Conservation (phyloP, 2,888 invertebrate genomes). For the Plebejus argus region DNA sequence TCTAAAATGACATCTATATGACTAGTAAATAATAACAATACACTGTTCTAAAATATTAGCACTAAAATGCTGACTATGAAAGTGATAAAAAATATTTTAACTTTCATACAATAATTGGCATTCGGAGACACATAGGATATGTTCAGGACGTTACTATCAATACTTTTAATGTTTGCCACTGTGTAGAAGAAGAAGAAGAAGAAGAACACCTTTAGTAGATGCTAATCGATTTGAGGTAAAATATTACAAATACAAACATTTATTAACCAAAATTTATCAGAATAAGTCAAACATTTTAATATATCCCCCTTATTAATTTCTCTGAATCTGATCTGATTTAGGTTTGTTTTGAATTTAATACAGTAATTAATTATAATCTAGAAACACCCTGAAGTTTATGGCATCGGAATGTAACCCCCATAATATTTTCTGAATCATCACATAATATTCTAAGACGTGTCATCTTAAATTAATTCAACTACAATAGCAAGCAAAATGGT, state of each 20-base stretch:
- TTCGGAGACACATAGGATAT: slow-evolving; percentile 1
- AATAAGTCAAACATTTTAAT: neutral
- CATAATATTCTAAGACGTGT: too few species aligned
- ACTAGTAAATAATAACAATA: slow-evolving; percentile 14
- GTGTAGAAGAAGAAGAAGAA: neutral
- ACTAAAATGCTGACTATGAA: neutral
- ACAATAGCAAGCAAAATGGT: neutral
- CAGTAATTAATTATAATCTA: neutral
- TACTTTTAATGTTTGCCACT: neutral
- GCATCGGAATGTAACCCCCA: neutral
- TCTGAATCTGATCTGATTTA: too few species aligned
- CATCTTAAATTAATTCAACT: too few species aligned
- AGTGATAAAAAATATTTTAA: neutral
- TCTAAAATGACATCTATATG: neutral
- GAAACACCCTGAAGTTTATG: neutral
- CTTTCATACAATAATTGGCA: neutral
- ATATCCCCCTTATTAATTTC: neutral
- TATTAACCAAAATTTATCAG: too few species aligned
- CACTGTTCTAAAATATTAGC: neutral
- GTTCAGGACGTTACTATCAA: slow-evolving; percentile 6
- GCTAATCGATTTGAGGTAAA: neutral
- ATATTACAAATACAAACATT: neutral
- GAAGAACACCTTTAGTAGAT: too few species aligned
- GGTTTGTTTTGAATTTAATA: neutral
- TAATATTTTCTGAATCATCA: neutral